These are phyloP conservation scores for Todus mexicanus DNA, from an alignment of 2,797 vertebrate species.

Conservation along the genomic window DNA sequence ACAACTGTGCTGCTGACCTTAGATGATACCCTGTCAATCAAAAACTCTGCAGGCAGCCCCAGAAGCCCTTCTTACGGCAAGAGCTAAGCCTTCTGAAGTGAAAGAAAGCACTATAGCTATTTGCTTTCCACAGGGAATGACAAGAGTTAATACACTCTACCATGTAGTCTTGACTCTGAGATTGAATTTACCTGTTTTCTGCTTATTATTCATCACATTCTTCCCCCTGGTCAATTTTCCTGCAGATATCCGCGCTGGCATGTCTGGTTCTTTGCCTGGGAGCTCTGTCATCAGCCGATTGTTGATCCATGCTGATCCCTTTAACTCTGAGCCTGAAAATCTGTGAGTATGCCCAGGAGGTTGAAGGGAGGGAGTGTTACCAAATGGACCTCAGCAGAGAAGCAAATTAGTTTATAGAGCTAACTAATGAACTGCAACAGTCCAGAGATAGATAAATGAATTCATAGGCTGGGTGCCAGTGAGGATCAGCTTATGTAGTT, in stretches of 20 bases:
- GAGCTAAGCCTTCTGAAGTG: not conserved
- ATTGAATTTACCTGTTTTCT: not conserved
- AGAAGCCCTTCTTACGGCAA: not conserved
- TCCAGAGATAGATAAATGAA: not conserved
- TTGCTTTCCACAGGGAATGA: not conserved
- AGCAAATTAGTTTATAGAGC: not conserved
- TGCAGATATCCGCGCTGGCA: constrained; percentile 82
- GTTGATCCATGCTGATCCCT: constrained; percentile 90
- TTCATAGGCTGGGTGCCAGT: not conserved
- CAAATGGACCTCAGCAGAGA: not conserved
- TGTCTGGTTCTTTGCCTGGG: constrained; percentile 87
- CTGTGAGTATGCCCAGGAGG: constrained; percentile 80
- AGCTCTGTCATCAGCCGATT: constrained; percentile 90
- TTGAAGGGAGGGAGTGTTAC: not conserved
- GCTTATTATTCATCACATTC: not conserved
- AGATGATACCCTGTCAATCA: not conserved
- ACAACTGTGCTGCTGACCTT: not conserved
- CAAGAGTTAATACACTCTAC: not conserved
- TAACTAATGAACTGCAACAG: not conserved
- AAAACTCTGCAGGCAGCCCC: not conserved
- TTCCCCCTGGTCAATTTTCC: not conserved
- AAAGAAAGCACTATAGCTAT: not conserved
- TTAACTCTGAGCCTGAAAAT: constrained; percentile 90
- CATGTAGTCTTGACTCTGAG: not conserved
- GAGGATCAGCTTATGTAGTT: not conserved